Base-by-base conservation (phyloP, 2,113 vertebrate species). In the Rhineura floridana region DNA sequence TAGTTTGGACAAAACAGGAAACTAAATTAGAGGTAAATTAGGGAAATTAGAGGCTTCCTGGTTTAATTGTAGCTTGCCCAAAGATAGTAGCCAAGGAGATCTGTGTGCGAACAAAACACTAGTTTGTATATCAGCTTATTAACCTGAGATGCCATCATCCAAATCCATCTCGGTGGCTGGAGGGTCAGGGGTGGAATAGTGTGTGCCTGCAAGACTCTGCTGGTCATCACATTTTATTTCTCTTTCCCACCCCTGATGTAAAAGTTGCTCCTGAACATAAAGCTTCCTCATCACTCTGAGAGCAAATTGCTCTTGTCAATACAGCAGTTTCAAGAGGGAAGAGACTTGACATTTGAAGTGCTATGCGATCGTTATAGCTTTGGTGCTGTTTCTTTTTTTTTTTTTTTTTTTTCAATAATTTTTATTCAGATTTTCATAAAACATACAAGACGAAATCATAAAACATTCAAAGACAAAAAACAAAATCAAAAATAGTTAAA, bases 361-460 rank as follows among this genome's bases (percentile, higher is more conserved):
- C 42, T 1, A 3, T 69, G 86, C 65, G 79, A 90, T 87, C 33
- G n/a, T 85, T 85, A 46, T 39, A 59, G 70, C 50, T 73, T 55
- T 42, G 3, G 28, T 88, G 84, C 81, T 69, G 30, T 9, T 69
- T 11, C 25, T 2, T 39, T 76, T 90, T 59, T 30, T 88, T 21
- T 28, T 89, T 86, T 36, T 30, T 62, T 80, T 83, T 83, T 36
- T 67, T n/a, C n/a, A n/a, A n/a, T n/a, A n/a, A n/a, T n/a, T n/a
- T n/a, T n/a, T n/a, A n/a, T n/a, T n/a, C n/a, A n/a, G n/a, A n/a
- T n/a, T n/a, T n/a, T n/a, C n/a, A n/a, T n/a, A n/a, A n/a, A n/a
- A n/a, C n/a, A n/a, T n/a, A n/a, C n/a, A n/a, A n/a, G n/a, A n/a
- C n/a, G n/a, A n/a, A n/a, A n/a, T n/a, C n/a, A n/a, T n/a, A n/a